Evolutionary conservation across 2,113 vertebrate genomes (phyloP), one percentile per base, ranked within the genome.

Genomic region (Gnathonemus longibarbis): DNA sequence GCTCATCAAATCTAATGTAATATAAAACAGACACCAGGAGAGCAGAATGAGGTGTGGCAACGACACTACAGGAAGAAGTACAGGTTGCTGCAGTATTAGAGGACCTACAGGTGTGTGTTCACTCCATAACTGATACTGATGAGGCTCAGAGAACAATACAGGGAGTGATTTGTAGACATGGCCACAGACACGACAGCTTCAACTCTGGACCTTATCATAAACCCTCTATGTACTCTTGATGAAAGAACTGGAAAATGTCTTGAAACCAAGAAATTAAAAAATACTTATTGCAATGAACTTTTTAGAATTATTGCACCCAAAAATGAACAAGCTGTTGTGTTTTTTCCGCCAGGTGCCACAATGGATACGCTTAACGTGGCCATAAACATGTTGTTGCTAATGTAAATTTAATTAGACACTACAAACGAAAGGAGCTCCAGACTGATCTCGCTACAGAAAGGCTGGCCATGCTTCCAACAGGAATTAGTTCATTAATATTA

Each of bases 321-420:
- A 27, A 49, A 85, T 85, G 3, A 48, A 49, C 19, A 48, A 85
- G 83, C 46, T n/a, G 19, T 42, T 24, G 17, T 19, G 35, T 84
- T 84, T 85, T 85, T 49, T 85, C 10, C 1, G 2, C 10, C 19
- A 49, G 21, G 83, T 24, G 19, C 83, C 74, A 42, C 74, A 39
- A 13, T 19, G 35, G 70, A 4, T 39, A 77, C 2, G 13, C 21
- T 84, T 45, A 39, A 53, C 15, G 39, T 39, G 21, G 17, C 50
- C 46, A 53, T 88, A 39, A 88, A 77, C 91, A 93, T 92, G 13
- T 19, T 80, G 74, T 88, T 92, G 92, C 92, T 93, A 91, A 91
- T 91, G 89, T 91, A 93, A 92, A 93, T 93, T 93, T 87, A 93
- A 93, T 94, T 93, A 92, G 90, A 92, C 91, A 89, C 90, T 91